phyloP scores from a whole-genome alignment of 92 coral and sea anemone genomes.

The Parazoanthus atlanticus region DNA sequence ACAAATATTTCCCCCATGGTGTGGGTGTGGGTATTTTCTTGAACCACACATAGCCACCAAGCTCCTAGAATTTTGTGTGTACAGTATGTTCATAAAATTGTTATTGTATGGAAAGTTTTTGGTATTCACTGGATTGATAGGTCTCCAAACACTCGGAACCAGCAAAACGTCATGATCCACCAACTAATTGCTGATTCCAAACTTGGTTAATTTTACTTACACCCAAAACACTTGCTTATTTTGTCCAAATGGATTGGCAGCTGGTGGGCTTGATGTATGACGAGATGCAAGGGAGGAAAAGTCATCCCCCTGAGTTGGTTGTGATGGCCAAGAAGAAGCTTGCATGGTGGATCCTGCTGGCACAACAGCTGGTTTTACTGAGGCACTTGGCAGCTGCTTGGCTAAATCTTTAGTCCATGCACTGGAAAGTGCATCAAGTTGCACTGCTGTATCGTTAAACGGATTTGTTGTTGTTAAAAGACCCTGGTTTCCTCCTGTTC shows the following conservation, averaged over 20 bases:
- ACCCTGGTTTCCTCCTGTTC: conserved; percentile 62
- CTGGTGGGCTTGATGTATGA: conserved; percentile 33
- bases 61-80: background rate
- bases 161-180: background rate
- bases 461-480: conserved; percentile 84
- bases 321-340: conserved; percentile 33
- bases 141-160: background rate
- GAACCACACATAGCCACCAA: background rate
- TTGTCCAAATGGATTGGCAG: conserved; percentile 62
- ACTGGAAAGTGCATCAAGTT: conserved; percentile 78
- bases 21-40: too few relatives aligned
- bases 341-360: conserved; percentile 13
- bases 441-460: conserved; percentile 63
- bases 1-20: too few relatives aligned
- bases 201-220: conserved; percentile 14
- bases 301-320: conserved; percentile 58
- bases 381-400: conserved; percentile 48
- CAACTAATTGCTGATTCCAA: background rate
- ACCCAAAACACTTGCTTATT: conserved; percentile 66
- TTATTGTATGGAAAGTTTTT: background rate
- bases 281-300: conserved; percentile 51
- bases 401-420: conserved; percentile 86
- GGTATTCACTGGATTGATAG: too few relatives aligned
- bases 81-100: background rate
- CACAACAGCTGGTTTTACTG: conserved; percentile 9